Conservation (phyloP, 2,888 invertebrate species). For the Argynnis bischoffii region DNA sequence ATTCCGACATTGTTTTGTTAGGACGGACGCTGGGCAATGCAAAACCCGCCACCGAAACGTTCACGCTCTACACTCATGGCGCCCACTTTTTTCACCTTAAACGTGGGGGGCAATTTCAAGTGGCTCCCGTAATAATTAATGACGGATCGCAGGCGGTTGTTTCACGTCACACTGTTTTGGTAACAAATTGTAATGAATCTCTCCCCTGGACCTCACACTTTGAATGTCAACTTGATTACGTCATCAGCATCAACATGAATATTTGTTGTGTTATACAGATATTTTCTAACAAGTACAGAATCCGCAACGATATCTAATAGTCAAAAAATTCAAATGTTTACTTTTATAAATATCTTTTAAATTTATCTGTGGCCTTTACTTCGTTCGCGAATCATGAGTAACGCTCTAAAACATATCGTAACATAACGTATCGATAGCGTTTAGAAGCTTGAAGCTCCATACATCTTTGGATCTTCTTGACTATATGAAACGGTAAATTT, state of each 20-base stretch:
- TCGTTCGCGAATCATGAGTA: too few relatives aligned
- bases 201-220: conserved; percentile 73
- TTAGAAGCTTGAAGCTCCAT: too few relatives aligned
- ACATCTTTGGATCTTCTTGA: too few relatives aligned
- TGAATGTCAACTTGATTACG: conserved; percentile 65
- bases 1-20: conserved; percentile 71
- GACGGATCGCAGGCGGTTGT: conserved; percentile 68
- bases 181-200: conserved; percentile 75
- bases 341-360: too few relatives aligned
- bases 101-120: conserved; percentile 74
- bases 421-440: too few relatives aligned
- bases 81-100: conserved; percentile 58
- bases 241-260: conserved; percentile 48
- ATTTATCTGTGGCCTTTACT: too few relatives aligned
- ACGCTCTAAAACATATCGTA: too few relatives aligned
- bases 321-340: too few relatives aligned
- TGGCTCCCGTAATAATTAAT: conserved; percentile 73
- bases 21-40: conserved; percentile 62
- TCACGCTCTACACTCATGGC: conserved; percentile 46
- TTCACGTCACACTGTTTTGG: conserved; percentile 75
- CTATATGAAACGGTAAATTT: too few relatives aligned
- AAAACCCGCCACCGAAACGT: conserved; percentile 54
- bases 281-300: background rate
- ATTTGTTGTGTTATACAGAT: conserved; percentile 11
- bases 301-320: too few relatives aligned